phyloP scores from a whole-genome alignment of 2,797 vertebrate species.

The Sebastes miniatus region DNA sequence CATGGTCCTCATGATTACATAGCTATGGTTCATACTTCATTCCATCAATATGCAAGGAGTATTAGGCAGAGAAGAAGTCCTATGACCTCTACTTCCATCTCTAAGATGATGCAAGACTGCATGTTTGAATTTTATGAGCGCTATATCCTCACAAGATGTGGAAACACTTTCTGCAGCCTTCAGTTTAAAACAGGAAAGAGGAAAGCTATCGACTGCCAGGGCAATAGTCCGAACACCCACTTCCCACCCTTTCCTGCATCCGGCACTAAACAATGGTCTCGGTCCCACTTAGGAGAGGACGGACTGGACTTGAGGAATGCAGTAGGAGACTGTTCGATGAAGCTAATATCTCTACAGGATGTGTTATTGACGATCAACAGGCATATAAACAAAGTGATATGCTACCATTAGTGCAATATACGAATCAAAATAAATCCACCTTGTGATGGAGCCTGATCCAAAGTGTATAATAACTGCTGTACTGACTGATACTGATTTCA shows the following conservation, averaged over 20 bases:
- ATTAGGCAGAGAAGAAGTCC: not conserved
- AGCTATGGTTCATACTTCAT: not conserved
- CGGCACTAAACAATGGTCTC: slow-evolving; percentile 78
- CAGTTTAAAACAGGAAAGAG: slow-evolving; percentile 79
- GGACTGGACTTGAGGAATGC: slow-evolving; percentile 39
- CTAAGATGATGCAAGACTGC: not conserved
- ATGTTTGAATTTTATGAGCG: not conserved
- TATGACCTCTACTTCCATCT: not conserved
- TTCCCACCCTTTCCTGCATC: slow-evolving; percentile 87
- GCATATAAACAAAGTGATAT: not conserved
- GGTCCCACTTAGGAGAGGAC: slow-evolving; percentile 39
- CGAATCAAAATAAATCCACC: not conserved
- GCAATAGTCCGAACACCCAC: slow-evolving; percentile 58
- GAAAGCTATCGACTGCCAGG: slow-evolving; percentile 63
- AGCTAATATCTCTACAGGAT: not conserved
- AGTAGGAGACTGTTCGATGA: not conserved
- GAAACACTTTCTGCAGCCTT: slow-evolving; percentile 13
- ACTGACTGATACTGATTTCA: not conserved
- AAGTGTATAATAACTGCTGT: not conserved
- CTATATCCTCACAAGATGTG: not conserved
- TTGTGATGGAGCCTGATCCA: not conserved
- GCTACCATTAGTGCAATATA: not conserved
- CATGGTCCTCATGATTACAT: slow-evolving; percentile 20
- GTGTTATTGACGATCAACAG: not conserved
- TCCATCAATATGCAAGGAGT: slow-evolving; percentile 6